Evolutionary conservation across 2,888 invertebrate genomes (phyloP).

Genomic region (Entomobrya proxima): DNA sequence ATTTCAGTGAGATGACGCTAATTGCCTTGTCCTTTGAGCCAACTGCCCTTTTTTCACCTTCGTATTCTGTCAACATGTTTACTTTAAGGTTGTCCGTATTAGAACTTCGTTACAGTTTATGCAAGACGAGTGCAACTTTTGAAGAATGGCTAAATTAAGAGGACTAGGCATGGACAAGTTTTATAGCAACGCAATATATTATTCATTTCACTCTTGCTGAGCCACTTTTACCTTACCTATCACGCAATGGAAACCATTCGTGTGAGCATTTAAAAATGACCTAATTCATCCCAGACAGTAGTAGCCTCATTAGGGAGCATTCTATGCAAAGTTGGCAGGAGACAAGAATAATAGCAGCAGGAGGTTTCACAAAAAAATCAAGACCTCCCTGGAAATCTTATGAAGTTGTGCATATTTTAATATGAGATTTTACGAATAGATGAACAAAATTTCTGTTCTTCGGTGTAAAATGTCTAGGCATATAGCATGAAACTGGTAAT

Average conservation of each 20-base stretch:
- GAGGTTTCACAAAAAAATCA: slow-evolving; percentile 12
- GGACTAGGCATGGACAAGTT: background rate
- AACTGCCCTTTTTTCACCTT: slow-evolving; percentile 59
- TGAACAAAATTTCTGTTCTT: too few species aligned
- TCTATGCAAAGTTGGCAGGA: slow-evolving; percentile 61
- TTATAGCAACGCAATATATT: background rate
- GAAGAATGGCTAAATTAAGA: background rate
- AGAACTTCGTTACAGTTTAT: background rate
- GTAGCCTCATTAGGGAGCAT: slow-evolving; percentile 25
- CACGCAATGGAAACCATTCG: background rate
- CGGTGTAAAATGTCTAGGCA: too few species aligned
- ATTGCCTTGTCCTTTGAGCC: slow-evolving; percentile 52
- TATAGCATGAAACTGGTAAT: too few species aligned
- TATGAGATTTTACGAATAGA: too few species aligned
- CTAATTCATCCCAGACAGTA: slow-evolving; percentile 50
- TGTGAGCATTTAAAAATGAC: slow-evolving; percentile 37
- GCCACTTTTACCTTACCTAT: slow-evolving; percentile 6
- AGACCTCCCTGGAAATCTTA: slow-evolving; percentile 64
- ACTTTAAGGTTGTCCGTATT: slow-evolving; percentile 4
- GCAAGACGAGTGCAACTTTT: background rate
- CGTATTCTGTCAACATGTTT: slow-evolving; percentile 58
- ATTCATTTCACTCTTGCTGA: slow-evolving; percentile 1
- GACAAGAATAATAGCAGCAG: slow-evolving; percentile 54
- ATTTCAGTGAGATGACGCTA: slow-evolving; percentile 59
- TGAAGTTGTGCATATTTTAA: background rate